Base-by-base conservation (phyloP, 2,113 vertebrate genomes). In the Colinus virginianus region DNA sequence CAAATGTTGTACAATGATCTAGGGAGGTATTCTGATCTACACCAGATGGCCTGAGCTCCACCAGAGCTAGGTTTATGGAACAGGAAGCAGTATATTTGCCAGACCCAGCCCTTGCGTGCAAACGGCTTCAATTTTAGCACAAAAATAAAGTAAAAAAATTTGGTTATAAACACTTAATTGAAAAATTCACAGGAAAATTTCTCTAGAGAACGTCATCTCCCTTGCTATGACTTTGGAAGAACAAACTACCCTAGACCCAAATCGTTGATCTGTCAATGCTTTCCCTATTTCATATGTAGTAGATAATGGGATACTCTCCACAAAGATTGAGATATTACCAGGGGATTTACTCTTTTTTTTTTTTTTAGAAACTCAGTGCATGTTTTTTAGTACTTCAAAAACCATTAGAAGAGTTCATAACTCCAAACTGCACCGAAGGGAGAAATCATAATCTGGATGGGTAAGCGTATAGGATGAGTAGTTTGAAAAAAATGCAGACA, bases 1-100 rank as follows among this genome's bases (percentile, higher is more conserved):
- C 26, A 38, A 26, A 34, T 9, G 10, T 8, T 90, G 55, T 63
- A 43, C 38, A 34, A 74, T 63, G 70, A 69, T 74, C 90, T 59
- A 19, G 58, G 67, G 77, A 87, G 74, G 53, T 58, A 55, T 87
- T 63, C 62, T 58, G 76, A 93, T 90, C 80, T 49, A 66, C 40
- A 78, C 56, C 76, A 93, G 67, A 81, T 82, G 70, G 76, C 23
- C 32, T 40, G 58, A 62, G 32, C 72, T 80, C 68, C 68, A 77
- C 67, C 82, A 79, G 38, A 26, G 22, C 17, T 22, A 45, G 46
- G 49, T 81, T 91, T 67, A 34, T 14, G 62, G 48, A 90, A 43
- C 26, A 70, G 56, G 66, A 80, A 82, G 28, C n/a, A 9, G 16
- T 59, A 23, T 25, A 59, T 56, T 84, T 79, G 53, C 80, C 76